phyloP scores from a whole-genome alignment of 1,140 invertebrate species.

The Diachasmimorpha longicaudata region DNA sequence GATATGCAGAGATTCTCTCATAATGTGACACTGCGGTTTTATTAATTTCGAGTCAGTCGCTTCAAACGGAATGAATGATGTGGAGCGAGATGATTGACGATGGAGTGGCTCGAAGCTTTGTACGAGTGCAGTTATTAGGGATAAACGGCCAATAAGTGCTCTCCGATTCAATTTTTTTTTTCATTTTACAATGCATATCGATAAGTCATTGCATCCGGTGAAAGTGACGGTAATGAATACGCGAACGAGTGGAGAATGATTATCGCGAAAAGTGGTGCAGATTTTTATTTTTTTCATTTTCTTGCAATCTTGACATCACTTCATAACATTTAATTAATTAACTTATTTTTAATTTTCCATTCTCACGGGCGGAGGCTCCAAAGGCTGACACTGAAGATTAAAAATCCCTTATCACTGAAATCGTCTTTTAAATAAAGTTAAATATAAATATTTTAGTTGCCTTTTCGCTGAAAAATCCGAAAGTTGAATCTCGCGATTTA shows the following conservation, averaged over 20 bases:
- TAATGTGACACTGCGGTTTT: neutral
- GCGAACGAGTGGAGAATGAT: neutral
- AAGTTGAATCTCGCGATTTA: neutral
- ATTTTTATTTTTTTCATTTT: no score
- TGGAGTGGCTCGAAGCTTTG: neutral
- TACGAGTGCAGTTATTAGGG: neutral
- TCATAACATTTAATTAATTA: no score
- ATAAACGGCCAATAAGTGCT: neutral
- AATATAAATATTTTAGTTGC: neutral
- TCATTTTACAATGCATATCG: neutral
- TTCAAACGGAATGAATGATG: neutral
- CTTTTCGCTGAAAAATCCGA: neutral
- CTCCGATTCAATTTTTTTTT: neutral
- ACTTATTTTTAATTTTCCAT: neutral
- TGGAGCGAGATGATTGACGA: neutral
- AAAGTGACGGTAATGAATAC: constrained; percentile 5
- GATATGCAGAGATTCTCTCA: neutral
- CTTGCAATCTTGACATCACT: no score
- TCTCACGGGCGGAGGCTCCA: no score
- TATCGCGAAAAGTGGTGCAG: neutral
- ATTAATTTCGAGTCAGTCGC: neutral
- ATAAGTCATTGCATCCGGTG: constrained; percentile 2
- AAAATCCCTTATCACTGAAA: no score
- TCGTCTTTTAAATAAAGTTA: neutral
- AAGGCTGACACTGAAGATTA: no score